Evolutionary conservation across 1,140 invertebrate genomes (phyloP), one percentile per base, ranked within the genome.

Genomic region (Pseudomyrmex concolor): DNA sequence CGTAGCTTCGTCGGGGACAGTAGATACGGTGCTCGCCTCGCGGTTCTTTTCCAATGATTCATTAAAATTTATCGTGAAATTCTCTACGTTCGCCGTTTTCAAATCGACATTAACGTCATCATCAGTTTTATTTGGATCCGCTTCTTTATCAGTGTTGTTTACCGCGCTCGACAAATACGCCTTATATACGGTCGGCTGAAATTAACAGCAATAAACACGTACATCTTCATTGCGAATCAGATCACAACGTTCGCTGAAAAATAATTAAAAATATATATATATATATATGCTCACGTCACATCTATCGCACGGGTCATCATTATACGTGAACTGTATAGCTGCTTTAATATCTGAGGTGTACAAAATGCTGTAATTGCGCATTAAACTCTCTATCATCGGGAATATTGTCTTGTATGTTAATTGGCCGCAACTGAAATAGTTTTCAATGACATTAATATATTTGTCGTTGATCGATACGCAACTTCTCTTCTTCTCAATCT

Each of bases 311-410:
- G 93, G 93, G 50, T 94, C 86, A 8, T 94, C 93, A n/a, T 91
- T 87, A 62, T 92, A 90, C 0, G 94, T 94, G 10, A 93, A 93
- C 54, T 94, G 84, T 51, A 94, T 92, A 17, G 93, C 93, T 1
- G 92, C 93, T 86, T 93, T 94, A 1, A 94, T 92, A 60, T 94
- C 94, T 2, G 93, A 93, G 72, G 92, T 93, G n/a, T 92, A 91
- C 13, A 93, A 60, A 74, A 93, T 92, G 72, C 94, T 94, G 93
- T 92, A 94, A 34, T 7, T 5, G 34, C 34, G 34, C 34, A 34
- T 34, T 7, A 34, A 34, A 7, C 5, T 34, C 34, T 34, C 34
- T 34, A 7, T 34, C 34, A 7, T 34, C 1, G 94, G 94, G 7
- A 91, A 87, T 7, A 94, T 92, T 0, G 94, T 87, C 82, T 94